These are phyloP conservation scores for Mnemiopsis leidyi DNA, from an alignment of 37 sponge, comb jelly and placozoan species.

Conservation along the genomic window DNA sequence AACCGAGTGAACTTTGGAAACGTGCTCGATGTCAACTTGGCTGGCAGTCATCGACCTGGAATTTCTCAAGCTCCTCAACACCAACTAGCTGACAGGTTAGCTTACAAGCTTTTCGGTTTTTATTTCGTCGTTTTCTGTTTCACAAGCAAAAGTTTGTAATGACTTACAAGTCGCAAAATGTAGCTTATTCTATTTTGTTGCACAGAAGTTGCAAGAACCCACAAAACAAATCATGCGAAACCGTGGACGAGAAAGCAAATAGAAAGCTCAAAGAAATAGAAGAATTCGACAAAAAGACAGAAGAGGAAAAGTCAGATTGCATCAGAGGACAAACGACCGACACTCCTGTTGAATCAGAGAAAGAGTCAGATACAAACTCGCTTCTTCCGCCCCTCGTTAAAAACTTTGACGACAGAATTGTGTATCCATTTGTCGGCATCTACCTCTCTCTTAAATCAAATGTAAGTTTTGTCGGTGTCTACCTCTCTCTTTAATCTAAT, in stretches of 20 bases:
- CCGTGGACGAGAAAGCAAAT: background rate
- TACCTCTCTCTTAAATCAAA: background rate
- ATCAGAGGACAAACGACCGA: background rate
- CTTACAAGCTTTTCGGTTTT: too few relatives aligned
- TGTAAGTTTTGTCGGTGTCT: background rate
- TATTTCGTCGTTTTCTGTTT: too few relatives aligned
- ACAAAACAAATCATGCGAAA: too few relatives aligned
- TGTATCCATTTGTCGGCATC: conserved; percentile 7
- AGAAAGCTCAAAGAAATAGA: background rate
- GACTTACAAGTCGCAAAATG: too few relatives aligned
- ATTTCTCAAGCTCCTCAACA: background rate
- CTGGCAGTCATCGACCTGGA: background rate
- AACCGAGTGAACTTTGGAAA: conserved; percentile 36
- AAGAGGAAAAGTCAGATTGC: background rate
- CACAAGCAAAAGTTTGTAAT: too few relatives aligned
- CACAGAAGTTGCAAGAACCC: too few relatives aligned
- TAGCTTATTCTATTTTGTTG: too few relatives aligned
- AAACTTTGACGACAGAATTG: background rate
- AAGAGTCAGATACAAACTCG: background rate
- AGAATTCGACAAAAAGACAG: background rate
- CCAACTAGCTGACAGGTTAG: background rate
- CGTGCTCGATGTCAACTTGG: background rate
- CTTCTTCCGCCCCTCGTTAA: background rate
- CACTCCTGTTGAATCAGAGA: background rate
- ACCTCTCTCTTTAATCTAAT: background rate